Percentiles rank a stretch among this genome's conserved stretches.
Conservation (phyloP, 2,797 vertebrate genomes). For the Danio jaintianensis region DNA sequence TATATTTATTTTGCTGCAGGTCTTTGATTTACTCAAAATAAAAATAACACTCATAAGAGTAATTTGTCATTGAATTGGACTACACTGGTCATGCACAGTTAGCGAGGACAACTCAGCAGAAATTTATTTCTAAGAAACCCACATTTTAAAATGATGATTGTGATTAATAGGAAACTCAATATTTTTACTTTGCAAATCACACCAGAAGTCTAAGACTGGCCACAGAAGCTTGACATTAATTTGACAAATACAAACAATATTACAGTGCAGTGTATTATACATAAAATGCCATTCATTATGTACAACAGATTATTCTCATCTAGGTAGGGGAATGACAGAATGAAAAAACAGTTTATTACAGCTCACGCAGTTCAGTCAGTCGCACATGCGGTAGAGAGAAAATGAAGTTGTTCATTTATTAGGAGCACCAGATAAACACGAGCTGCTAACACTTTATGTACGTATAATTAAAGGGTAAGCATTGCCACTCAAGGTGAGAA, state of each 20-base stretch:
- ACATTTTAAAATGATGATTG: background rate
- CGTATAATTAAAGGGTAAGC: conserved; percentile 81
- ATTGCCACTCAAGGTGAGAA: conserved; percentile 67
- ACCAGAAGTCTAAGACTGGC: background rate
- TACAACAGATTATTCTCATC: conserved; percentile 20
- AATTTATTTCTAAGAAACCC: background rate
- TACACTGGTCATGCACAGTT: background rate
- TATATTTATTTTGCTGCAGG: background rate
- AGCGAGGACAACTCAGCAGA: background rate
- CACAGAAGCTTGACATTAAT: conserved; percentile 24
- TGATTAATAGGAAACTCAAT: background rate
- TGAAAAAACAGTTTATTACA: conserved; percentile 46
- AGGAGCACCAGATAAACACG: conserved; percentile 47
- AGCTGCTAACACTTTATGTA: conserved; percentile 55
- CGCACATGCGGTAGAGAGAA: conserved; percentile 31
- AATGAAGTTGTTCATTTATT: conserved; percentile 57
- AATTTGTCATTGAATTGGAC: background rate
- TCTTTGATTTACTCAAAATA: background rate
- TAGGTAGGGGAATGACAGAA: conserved; percentile 4
- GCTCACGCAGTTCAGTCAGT: conserved; percentile 40
- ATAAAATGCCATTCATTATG: background rate
- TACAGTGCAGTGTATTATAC: background rate
- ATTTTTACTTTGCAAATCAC: background rate
- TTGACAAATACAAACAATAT: conserved; percentile 7
- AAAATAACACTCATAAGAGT: background rate